phyloP scores from a whole-genome alignment of 2,113 vertebrate species.

The Egretta garzetta region DNA sequence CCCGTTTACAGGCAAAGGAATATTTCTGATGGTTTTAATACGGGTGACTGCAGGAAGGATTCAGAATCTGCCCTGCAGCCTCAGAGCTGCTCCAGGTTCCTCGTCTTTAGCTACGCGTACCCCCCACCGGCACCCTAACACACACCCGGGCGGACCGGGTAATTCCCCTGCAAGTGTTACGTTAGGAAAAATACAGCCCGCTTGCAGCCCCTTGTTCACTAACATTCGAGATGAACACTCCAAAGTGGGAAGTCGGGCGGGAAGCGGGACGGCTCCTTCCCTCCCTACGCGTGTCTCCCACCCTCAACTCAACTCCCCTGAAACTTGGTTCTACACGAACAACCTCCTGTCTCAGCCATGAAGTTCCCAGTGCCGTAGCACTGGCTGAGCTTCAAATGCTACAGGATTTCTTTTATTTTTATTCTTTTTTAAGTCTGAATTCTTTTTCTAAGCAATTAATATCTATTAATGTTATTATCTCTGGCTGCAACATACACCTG shows the following conservation, averaged over 20 bases:
- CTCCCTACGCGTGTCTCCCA: background rate
- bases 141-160: background rate
- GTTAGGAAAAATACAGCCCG: too few species aligned
- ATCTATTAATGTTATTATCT: too few species aligned
- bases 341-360: background rate
- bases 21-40: too few species aligned
- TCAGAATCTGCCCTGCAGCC: background rate
- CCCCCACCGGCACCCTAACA: background rate
- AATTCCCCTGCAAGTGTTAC: rapidly evolving
- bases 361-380: too few species aligned
- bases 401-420: background rate
- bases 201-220: rapidly evolving
- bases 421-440: background rate
- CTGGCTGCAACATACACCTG: background rate
- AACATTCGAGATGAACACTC: background rate
- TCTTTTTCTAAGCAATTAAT: background rate
- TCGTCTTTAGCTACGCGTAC: too few species aligned
- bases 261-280: background rate
- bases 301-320: rapidly evolving
- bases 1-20: background rate
- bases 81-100: rapidly evolving
- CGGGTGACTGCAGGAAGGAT: rapidly evolving
- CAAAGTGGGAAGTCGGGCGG: rapidly evolving
- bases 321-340: rapidly evolving
- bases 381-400: background rate